Evolutionary conservation across 2,888 invertebrate species (phyloP).

Genomic region (Lithophane ornitopus): DNA sequence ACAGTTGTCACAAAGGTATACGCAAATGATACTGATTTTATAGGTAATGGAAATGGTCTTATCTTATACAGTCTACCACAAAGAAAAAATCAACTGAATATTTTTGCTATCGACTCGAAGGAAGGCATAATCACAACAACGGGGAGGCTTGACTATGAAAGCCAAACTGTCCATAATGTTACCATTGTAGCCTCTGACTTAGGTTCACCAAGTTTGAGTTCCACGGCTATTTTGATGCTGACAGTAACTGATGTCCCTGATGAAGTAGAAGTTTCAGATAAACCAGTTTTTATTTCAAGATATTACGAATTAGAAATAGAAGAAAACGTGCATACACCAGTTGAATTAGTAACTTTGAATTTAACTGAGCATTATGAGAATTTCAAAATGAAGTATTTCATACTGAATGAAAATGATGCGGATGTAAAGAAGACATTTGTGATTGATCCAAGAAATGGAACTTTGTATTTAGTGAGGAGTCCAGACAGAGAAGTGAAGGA

Average conservation of each 20-base stretch:
- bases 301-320: slow-evolving; percentile 96
- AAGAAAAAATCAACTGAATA: slow-evolving; percentile 90
- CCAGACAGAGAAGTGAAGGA: slow-evolving; percentile 94
- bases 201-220: slow-evolving; percentile 95
- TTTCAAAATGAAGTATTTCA: slow-evolving; percentile 92
- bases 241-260: slow-evolving; percentile 93
- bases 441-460: slow-evolving; percentile 94
- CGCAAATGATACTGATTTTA: slow-evolving; percentile 96
- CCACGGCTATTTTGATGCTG: slow-evolving; percentile 93
- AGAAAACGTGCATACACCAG: slow-evolving; percentile 95
- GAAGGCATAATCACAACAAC: slow-evolving; percentile 95
- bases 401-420: slow-evolving; percentile 91
- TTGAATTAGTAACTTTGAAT: slow-evolving; percentile 94
- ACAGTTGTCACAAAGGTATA: slow-evolving; percentile 93
- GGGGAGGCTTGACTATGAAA: slow-evolving; percentile 93
- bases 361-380: slow-evolving; percentile 92
- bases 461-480: slow-evolving; percentile 93
- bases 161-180: slow-evolving; percentile 92
- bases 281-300: slow-evolving; percentile 91
- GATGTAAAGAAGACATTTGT: slow-evolving; percentile 92
- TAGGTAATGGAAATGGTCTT: slow-evolving; percentile 96
- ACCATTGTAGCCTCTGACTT: slow-evolving; percentile 96
- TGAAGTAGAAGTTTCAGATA: slow-evolving; percentile 86
- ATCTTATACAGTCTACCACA: slow-evolving; percentile 94
- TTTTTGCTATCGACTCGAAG: slow-evolving; percentile 96